Evolutionary conservation across 2,113 vertebrate species (phyloP).

Genomic region (Oreochromis spilurus): DNA sequence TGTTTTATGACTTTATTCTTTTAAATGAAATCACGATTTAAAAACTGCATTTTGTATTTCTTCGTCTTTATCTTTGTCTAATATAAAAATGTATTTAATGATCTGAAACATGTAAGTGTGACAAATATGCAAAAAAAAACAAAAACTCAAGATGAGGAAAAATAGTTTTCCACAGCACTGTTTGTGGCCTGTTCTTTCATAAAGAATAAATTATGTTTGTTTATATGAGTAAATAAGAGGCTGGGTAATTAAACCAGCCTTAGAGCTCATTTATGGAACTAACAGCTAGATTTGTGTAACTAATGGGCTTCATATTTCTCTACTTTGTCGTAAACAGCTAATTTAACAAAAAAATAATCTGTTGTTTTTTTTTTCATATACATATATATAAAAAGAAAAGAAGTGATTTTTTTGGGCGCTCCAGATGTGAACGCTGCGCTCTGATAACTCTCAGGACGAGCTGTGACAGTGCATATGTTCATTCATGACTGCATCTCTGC

Average conservation of each 20-base stretch:
- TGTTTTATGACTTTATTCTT: neutral
- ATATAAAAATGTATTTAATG: neutral
- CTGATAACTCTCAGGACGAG: neutral
- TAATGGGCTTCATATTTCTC: neutral
- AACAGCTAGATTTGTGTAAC: neutral
- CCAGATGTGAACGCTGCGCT: neutral
- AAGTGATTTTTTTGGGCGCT: neutral
- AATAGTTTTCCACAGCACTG: neutral
- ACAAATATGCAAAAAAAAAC: neutral
- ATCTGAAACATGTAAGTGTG: neutral
- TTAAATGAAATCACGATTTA: neutral
- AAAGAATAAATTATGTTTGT: neutral
- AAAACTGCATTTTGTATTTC: neutral
- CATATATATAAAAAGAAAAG: neutral
- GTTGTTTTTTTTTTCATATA: fast-evolving
- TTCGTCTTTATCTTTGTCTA: neutral
- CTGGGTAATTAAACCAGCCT: neutral
- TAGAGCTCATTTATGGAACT: neutral
- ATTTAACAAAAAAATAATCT: neutral
- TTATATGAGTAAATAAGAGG: constrained; percentile 3
- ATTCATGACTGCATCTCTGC: neutral
- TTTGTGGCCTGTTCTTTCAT: neutral
- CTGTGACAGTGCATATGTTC: constrained; percentile 1
- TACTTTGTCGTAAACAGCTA: neutral
- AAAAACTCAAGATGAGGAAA: neutral